Percentiles rank a stretch among this genome's conserved stretches.
These are phyloP conservation scores for Ianthella basta DNA, from an alignment of 37 sponge, comb jelly and placozoan species.

Conservation along the genomic window DNA sequence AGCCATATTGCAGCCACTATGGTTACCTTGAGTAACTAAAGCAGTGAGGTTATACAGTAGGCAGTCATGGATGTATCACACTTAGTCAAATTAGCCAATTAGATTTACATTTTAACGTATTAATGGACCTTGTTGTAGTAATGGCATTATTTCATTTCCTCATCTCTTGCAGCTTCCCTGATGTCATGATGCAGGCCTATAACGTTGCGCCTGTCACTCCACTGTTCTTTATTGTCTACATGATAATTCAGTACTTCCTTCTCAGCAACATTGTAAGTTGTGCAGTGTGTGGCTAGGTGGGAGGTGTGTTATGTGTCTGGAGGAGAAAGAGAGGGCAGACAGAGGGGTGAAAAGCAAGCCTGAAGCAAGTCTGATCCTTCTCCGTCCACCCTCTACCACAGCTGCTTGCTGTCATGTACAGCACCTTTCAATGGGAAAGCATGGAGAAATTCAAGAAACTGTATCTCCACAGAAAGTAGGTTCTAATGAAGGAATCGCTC, in stretches of 20 bases:
- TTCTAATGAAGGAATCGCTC: neutral
- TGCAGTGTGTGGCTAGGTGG: neutral
- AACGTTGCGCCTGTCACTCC: conserved; percentile 30
- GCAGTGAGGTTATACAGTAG: too few relatives aligned
- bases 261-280: conserved; percentile 69
- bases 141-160: too few relatives aligned
- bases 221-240: conserved; percentile 78
- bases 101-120: too few relatives aligned
- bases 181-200: conserved; percentile 89
- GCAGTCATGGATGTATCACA: too few relatives aligned
- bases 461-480: conserved; percentile 65
- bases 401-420: conserved; percentile 80
- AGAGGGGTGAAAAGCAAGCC: neutral
- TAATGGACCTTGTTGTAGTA: too few relatives aligned
- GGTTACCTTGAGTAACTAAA: too few relatives aligned
- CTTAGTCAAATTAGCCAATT: too few relatives aligned
- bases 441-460: conserved; percentile 76
- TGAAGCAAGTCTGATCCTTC: neutral
- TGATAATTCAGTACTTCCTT: conserved; percentile 74
- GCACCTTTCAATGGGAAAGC: conserved; percentile 56
- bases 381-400: neutral
- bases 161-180: conserved; percentile 56
- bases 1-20: too few relatives aligned
- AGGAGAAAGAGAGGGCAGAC: neutral
- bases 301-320: neutral